A percentile compares a stretch with the other conserved stretches of the same genome.
Conservation (phyloP, 2,113 vertebrate genomes). For the Formicarius rufipectus region DNA sequence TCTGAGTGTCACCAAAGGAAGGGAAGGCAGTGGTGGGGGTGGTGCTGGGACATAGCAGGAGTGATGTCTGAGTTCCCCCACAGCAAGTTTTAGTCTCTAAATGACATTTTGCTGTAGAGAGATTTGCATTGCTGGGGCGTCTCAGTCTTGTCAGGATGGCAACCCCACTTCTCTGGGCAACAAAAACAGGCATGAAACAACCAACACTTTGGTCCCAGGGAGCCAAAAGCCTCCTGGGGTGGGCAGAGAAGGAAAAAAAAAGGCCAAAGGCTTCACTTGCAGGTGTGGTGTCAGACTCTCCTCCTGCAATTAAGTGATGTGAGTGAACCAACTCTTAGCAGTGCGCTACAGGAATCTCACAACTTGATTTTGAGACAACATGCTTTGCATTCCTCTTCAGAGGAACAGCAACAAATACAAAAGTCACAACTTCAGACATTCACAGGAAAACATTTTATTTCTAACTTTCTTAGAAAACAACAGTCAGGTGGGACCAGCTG, state of each 20-base stretch:
- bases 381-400: background rate
- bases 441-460: background rate
- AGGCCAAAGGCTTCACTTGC: background rate
- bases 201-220: background rate
- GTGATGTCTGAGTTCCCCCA: background rate
- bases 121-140: background rate
- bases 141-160: background rate
- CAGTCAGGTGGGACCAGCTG: background rate
- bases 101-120: background rate
- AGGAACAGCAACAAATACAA: background rate
- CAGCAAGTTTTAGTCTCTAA: background rate
- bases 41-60: background rate
- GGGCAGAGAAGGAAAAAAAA: too few relatives aligned
- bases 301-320: background rate
- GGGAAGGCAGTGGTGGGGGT: background rate
- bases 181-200: background rate
- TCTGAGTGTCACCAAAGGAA: background rate
- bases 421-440: background rate
- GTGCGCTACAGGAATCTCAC: background rate
- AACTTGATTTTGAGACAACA: background rate
- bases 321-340: background rate
- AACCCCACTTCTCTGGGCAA: background rate
- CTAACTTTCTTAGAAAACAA: background rate
- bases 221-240: background rate
- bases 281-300: background rate